Base-by-base conservation (phyloP, 1,140 invertebrate species). In the Pseudomyrmex sp. region DNA sequence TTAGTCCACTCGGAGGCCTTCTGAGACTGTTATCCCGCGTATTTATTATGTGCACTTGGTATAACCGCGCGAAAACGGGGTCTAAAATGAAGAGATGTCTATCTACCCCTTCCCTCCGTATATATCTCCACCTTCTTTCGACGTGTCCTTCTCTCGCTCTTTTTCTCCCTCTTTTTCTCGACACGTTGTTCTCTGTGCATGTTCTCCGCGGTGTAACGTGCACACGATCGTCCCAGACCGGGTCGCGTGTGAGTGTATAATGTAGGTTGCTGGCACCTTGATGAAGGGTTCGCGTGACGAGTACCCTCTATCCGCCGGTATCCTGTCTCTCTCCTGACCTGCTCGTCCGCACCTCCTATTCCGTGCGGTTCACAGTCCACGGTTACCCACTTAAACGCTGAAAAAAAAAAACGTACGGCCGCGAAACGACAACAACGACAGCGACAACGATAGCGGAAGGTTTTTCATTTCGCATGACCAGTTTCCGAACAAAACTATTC, bases 261-360 rank as follows among this genome's bases (percentile, higher is more conserved):
- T 90, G 89, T 92, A 91, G 91, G 89, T 92, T 93, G 92, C 90
- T 90, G 89, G 89, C 89, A 89, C 89, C 89, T 89, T 94, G 93
- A 93, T 94, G 93, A 93, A 93, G 92, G 91, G 92, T 94, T 94
- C 92, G 93, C 93, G 93, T 94, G 93, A 94, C 93, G 92, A 93
- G 91, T 90, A 88, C 89, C 90, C 90, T 91, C 88, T 92, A 90
- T 91, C 87, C 88, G 84, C 90, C 68, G 87, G 87, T 91, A 93
- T 93, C 92, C 93, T 93, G 92, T 92, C 92, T 93, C 88, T 90
- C 87, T 92, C 92, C 89, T 91, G 90, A 93, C 91, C 89, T 88
- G 91, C 91, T 92, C 91, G 92, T 92, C 92, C 92, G 88, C 92
- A 93, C 91, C 91, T 93, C 87, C 85, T 89, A 88, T 85, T 87